These are phyloP conservation scores for Epizoanthus fatuus DNA, from an alignment of 92 coral and sea anemone genomes.

Conservation along the genomic window DNA sequence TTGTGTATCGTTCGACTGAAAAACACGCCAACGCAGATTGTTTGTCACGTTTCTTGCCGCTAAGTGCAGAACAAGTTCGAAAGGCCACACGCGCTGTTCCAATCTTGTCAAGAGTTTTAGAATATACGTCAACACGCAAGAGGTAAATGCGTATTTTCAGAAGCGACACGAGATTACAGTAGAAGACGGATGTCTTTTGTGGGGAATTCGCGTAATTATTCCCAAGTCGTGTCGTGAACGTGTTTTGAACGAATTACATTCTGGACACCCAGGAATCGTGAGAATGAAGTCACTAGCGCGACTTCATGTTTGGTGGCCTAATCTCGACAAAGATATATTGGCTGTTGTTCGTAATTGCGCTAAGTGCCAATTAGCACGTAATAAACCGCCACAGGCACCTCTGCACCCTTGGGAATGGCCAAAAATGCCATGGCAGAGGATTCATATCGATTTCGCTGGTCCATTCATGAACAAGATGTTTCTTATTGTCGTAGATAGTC, in stretches of 20 bases:
- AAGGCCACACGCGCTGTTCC: constrained; percentile 21
- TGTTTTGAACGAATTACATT: constrained; percentile 47
- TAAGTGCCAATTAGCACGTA: not conserved
- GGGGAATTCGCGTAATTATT: constrained; percentile 32
- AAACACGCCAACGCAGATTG: not conserved
- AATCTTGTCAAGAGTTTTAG: constrained; percentile 10
- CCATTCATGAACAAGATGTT: constrained; percentile 40
- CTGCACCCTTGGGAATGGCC: constrained; percentile 45
- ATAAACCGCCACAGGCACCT: constrained; percentile 36
- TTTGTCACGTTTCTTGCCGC: constrained; percentile 14
- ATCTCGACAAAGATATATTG: constrained; percentile 13
- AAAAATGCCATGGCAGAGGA: constrained; percentile 15
- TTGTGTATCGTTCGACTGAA: constrained; percentile 12
- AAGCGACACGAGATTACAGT: not conserved
- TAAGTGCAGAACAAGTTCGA: not conserved
- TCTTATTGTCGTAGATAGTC: constrained; percentile 25
- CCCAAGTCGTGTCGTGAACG: not conserved
- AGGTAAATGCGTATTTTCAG: not conserved
- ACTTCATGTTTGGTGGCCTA: constrained; percentile 44
- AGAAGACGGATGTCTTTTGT: constrained; percentile 9
- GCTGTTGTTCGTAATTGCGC: not conserved
- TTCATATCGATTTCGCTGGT: constrained; percentile 43
- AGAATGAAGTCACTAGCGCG: constrained; percentile 51
- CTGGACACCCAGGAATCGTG: constrained; percentile 44
- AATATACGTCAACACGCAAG: not conserved